phyloP scores from a whole-genome alignment of 2,797 vertebrate genomes.

The Acanthiza pusilla region DNA sequence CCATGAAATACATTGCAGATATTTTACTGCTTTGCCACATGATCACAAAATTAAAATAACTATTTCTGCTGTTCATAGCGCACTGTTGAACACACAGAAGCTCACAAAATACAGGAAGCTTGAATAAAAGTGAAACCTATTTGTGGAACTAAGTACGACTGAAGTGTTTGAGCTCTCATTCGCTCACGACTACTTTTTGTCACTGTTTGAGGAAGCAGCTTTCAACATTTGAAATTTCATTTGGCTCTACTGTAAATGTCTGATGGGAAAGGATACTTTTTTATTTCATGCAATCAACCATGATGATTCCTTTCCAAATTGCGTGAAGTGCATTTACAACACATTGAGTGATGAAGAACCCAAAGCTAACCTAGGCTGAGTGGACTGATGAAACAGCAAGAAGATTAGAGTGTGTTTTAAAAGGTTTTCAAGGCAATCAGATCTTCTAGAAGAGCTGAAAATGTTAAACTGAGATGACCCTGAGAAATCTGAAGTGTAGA shows the following conservation, averaged over 20 bases:
- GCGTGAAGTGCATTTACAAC: not conserved
- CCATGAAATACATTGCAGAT: constrained; percentile 78
- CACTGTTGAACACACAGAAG: not conserved
- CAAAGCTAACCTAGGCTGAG: not conserved
- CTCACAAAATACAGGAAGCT: constrained; percentile 65
- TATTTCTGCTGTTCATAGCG: constrained; percentile 62
- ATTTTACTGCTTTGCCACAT: constrained; percentile 78
- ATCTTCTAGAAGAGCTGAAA: not conserved
- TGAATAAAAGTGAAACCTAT: constrained; percentile 76
- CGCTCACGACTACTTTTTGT: not conserved
- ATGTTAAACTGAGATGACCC: not conserved
- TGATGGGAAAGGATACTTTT: not conserved
- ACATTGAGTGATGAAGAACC: not conserved
- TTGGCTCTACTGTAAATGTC: constrained; percentile 36
- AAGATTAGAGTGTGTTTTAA: not conserved
- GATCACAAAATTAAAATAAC: constrained; percentile 70
- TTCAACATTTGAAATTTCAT: constrained; percentile 51
- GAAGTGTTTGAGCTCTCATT: constrained; percentile 26
- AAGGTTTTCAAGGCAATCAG: constrained; percentile 3
- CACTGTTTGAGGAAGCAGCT: constrained; percentile 70
- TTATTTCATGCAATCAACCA: not conserved
- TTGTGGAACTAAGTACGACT: constrained; percentile 75
- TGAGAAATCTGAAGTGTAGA: not conserved
- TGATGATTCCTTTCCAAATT: not conserved
- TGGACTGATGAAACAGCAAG: not conserved